These are phyloP conservation scores for Polia nebulosa DNA, from an alignment of 2,888 invertebrate genomes.

Conservation along the genomic window DNA sequence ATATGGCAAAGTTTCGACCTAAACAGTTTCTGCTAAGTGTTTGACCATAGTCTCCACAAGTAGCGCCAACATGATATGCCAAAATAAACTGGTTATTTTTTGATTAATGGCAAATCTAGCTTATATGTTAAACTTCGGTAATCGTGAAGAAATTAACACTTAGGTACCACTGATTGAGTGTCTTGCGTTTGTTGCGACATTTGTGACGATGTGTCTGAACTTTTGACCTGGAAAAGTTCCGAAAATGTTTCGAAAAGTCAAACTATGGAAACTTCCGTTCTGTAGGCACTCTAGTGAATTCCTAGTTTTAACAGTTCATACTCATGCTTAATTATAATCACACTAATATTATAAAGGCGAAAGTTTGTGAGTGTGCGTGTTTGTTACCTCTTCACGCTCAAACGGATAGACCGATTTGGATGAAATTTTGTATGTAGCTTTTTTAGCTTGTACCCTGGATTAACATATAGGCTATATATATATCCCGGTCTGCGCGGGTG, in stretches of 20 bases:
- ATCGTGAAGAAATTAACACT: constrained; percentile 64
- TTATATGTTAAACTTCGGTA: constrained; percentile 57
- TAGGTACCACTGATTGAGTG: constrained; percentile 53
- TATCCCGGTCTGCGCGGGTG: too few relatives aligned
- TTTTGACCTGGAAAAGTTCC: constrained; percentile 23
- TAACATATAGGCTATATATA: too few relatives aligned
- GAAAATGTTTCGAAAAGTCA: constrained; percentile 4
- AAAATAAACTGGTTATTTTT: constrained; percentile 36
- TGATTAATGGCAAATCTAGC: constrained; percentile 74
- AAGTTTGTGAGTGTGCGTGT: too few relatives aligned
- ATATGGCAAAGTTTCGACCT: neutral
- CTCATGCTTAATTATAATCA: too few relatives aligned
- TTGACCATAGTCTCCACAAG: neutral
- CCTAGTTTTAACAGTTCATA: too few relatives aligned
- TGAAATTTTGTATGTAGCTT: too few relatives aligned
- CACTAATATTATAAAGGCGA: too few relatives aligned
- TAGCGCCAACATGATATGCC: neutral
- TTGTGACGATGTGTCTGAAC: constrained; percentile 26
- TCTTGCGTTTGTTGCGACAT: constrained; percentile 52
- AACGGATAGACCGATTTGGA: too few relatives aligned
- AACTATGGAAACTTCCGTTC: constrained; percentile 19
- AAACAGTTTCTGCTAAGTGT: neutral
- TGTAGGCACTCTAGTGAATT: too few relatives aligned
- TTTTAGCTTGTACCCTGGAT: too few relatives aligned
- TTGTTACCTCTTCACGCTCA: too few relatives aligned